phyloP scores from a whole-genome alignment of 2,113 vertebrate species.

The Noturus placidus region DNA sequence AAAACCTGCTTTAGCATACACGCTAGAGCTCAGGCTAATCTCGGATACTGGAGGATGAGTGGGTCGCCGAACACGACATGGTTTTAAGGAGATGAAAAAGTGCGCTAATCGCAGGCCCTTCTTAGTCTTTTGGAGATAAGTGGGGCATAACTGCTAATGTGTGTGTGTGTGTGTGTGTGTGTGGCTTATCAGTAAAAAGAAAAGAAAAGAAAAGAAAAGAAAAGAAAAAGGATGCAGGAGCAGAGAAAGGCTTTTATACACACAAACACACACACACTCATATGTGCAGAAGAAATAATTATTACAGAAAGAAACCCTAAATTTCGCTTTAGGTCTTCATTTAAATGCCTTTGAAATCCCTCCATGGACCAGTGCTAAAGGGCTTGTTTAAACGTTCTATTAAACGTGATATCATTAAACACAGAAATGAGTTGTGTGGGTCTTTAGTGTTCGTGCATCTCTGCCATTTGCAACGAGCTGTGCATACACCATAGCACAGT shows the following conservation, averaged over 20 bases:
- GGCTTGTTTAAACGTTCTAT: constrained; percentile 55
- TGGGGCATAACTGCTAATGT: constrained; percentile 32
- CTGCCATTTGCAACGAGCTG: constrained; percentile 10
- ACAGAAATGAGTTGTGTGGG: constrained; percentile 44
- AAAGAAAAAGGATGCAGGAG: constrained; percentile 24
- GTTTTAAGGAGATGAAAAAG: constrained; percentile 36
- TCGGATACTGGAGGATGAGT: constrained; percentile 11
- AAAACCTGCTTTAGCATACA: constrained; percentile 20
- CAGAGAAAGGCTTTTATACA: neutral
- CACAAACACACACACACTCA: neutral
- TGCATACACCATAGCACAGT: neutral
- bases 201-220: too few relatives aligned
- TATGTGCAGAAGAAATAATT: neutral
- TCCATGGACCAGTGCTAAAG: constrained; percentile 48
- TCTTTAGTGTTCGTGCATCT: constrained; percentile 46
- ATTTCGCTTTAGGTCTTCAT: constrained; percentile 47
- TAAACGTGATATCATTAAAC: too few relatives aligned
- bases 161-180: neutral
- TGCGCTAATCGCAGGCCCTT: constrained; percentile 24
- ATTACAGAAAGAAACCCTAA: constrained; percentile 10
- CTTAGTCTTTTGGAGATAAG: constrained; percentile 33
- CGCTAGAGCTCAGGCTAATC: constrained; percentile 22
- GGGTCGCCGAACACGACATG: neutral
- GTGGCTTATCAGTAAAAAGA: constrained; percentile 19
- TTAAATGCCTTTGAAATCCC: constrained; percentile 53